These are phyloP conservation scores for Tachina fera DNA, from an alignment of 2,888 invertebrate genomes.

Conservation along the genomic window DNA sequence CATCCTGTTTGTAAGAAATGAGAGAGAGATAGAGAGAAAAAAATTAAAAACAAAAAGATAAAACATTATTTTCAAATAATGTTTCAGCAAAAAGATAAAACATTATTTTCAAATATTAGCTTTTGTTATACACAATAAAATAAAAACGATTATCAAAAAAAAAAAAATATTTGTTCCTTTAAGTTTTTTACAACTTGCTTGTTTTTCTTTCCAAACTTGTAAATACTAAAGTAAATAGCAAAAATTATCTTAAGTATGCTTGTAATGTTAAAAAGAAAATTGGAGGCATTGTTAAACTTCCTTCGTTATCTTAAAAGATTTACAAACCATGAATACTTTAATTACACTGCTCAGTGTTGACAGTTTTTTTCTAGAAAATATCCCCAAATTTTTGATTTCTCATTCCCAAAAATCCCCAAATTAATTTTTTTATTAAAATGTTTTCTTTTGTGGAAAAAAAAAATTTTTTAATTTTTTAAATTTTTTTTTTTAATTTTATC, in stretches of 20 bases:
- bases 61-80: slow-evolving; percentile 71
- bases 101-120: slow-evolving; percentile 71
- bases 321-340: slow-evolving; percentile 50
- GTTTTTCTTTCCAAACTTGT: slow-evolving; percentile 30
- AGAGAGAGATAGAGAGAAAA: background rate
- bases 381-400: too few relatives aligned
- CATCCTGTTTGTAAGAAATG: slow-evolving; percentile 77
- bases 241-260: slow-evolving; percentile 18
- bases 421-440: too few relatives aligned
- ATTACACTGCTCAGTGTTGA: slow-evolving; percentile 53
- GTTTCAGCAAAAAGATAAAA: slow-evolving; percentile 61
- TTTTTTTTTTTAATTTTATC: too few relatives aligned
- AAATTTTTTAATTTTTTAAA: too few relatives aligned
- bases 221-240: slow-evolving; percentile 58
- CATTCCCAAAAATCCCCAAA: too few relatives aligned
- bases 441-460: too few relatives aligned
- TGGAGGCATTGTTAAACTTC: background rate
- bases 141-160: slow-evolving; percentile 26
- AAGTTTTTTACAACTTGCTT: background rate
- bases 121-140: slow-evolving; percentile 56
- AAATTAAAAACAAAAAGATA: slow-evolving; percentile 54
- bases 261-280: slow-evolving; percentile 18
- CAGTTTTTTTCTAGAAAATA: too few relatives aligned
- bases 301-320: slow-evolving; percentile 3
- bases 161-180: slow-evolving; percentile 6